Conservation (phyloP, 2,113 vertebrate species). For the Hypomesus transpacificus region DNA sequence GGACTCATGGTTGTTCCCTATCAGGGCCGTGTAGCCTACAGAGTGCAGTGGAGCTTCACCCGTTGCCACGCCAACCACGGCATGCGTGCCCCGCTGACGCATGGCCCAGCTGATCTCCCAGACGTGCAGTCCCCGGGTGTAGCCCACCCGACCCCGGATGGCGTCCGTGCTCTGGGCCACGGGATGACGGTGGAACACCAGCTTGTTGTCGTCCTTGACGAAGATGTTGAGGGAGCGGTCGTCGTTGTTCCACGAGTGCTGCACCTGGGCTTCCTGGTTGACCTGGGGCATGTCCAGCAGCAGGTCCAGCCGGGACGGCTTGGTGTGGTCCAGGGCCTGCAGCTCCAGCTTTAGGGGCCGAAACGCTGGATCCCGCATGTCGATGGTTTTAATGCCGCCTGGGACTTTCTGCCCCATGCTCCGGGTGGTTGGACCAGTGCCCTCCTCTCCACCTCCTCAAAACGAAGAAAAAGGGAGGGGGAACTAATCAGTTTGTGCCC, state of each 20-base stretch:
- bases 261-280: conserved; percentile 76
- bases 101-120: conserved; percentile 99
- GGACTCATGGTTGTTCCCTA: conserved; percentile 92
- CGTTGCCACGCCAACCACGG: conserved; percentile 91
- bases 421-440: conserved; percentile 47
- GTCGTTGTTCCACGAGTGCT: conserved; percentile 94
- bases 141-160: conserved; percentile 89
- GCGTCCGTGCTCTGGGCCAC: conserved; percentile 98
- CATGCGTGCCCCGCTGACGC: conserved; percentile 93
- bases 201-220: conserved; percentile 95
- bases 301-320: conserved; percentile 90
- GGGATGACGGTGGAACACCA: conserved; percentile 95
- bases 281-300: conserved; percentile 92
- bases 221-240: conserved; percentile 97
- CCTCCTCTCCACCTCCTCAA: conserved; percentile 45
- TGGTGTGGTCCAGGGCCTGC: conserved; percentile 88
- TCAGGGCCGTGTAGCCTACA: conserved; percentile 90
- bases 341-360: conserved; percentile 89
- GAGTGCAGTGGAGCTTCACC: conserved; percentile 90
- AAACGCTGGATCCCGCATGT: conserved; percentile 92
- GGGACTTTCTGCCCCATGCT: conserved; percentile 98
- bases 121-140: conserved; percentile 90
- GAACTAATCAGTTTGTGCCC: conserved; percentile 43
- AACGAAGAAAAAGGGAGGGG: conserved; percentile 49
- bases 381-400: conserved; percentile 95